Evolutionary conservation across 1,140 invertebrate genomes (phyloP).

Genomic region (Schlechtendalia chinensis): DNA sequence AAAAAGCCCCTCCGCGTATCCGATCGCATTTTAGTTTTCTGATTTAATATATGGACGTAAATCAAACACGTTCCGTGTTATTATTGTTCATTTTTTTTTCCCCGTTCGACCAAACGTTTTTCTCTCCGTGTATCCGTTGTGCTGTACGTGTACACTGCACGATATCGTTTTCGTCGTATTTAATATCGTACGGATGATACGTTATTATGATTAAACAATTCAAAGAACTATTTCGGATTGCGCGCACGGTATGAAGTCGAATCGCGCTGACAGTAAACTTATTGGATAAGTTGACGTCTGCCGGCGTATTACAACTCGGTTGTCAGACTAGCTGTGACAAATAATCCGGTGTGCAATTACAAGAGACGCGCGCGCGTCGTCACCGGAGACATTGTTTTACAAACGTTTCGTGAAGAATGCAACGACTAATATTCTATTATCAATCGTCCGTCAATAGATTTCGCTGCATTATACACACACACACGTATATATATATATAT

Average conservation of each 20-base stretch:
- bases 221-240: background rate
- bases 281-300: background rate
- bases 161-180: too few relatives aligned
- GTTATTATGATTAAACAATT: background rate
- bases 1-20: too few relatives aligned
- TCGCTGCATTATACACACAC: too few relatives aligned
- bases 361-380: background rate
- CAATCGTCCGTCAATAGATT: background rate
- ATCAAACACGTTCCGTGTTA: too few relatives aligned
- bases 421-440: conserved; percentile 4
- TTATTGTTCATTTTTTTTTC: too few relatives aligned
- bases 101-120: too few relatives aligned
- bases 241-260: background rate
- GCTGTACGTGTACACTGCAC: too few relatives aligned
- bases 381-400: conserved; percentile 22
- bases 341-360: background rate
- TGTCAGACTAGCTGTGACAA: conserved; percentile 4
- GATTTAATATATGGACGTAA: too few relatives aligned
- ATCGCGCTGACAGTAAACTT: background rate
- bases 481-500: too few relatives aligned
- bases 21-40: too few relatives aligned
- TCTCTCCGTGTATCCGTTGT: too few relatives aligned
- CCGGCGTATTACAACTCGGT: background rate
- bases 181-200: too few relatives aligned
- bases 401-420: background rate